Evolutionary conservation across 2,888 invertebrate species (phyloP), one percentile per base, ranked within the genome.

Genomic region (Eristalis intricaria): DNA sequence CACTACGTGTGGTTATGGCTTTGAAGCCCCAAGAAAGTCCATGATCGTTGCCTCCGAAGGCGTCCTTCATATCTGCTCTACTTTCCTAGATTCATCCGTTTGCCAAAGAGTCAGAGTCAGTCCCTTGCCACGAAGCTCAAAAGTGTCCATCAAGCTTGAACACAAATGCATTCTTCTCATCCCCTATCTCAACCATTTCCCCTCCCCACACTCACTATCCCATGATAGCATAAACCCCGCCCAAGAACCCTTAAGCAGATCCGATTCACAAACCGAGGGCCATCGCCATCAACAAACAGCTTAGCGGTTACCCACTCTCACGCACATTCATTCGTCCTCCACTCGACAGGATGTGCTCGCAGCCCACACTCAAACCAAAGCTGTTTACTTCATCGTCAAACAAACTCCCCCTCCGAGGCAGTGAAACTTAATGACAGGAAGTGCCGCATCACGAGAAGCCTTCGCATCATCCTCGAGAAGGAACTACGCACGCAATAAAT

Each of bases 401-500:
- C 38, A 38, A 4, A 13, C 0, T 8, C 38, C n/a, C 5, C 8
- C 43, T 0, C 19, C 5, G n/a, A 43, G 43, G 43, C n/a, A 19
- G 50, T 50, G 50, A 19, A 50, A 19, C 50, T 19, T 19, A 19
- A n/a, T 50, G 50, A 50, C 50, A 50, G 50, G 50, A 50, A 19
- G 50, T 50, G 19, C 8, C 19, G 50, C 50, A 50, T 50, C 19
- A 19, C 26, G 15, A 60, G 60, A 15, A 15, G 23, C 23, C 58
- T 23, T 23, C 22, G 11, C 58, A 22, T 1, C 26, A 58, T 11
- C 60, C 23, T 8, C 13, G 15, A 56, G 10, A 56, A 56, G 22
- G 22, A 56, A 56, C n/a, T 19, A 56, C n/a, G 22, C 56, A 56
- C 60, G 60, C 43, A 79, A 43, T 66, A 43, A 61, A 71, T 60